A percentile compares a stretch with the other conserved stretches of the same genome.
Conservation (phyloP, 2,888 invertebrate genomes). For the Marronus borbonicus region DNA sequence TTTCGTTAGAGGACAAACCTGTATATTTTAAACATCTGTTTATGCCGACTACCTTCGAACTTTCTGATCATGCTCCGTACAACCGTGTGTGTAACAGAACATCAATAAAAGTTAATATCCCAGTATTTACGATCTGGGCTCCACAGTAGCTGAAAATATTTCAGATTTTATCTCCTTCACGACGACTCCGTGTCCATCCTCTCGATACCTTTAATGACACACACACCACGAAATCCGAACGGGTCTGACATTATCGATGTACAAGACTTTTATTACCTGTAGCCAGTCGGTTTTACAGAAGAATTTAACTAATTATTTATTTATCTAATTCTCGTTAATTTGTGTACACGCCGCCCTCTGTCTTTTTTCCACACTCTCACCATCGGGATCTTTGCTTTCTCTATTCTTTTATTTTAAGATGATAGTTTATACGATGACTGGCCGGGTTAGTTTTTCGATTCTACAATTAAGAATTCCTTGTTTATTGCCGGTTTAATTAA, state of each 20-base stretch:
- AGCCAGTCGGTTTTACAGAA: slow-evolving; percentile 40
- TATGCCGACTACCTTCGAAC: background rate
- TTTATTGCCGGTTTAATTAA: slow-evolving; percentile 38
- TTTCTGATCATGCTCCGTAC: slow-evolving; percentile 1
- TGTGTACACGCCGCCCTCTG: slow-evolving; percentile 4
- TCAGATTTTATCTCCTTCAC: slow-evolving; percentile 48
- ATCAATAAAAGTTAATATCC: slow-evolving; percentile 44
- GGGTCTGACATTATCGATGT: slow-evolving; percentile 33
- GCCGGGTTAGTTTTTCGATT: slow-evolving; percentile 9
- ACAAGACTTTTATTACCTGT: slow-evolving; percentile 42
- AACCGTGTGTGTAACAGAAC: background rate
- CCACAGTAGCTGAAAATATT: slow-evolving; percentile 51
- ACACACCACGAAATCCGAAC: slow-evolving; percentile 25
- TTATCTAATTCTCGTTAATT: slow-evolving; percentile 46
- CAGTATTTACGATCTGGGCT: slow-evolving; percentile 33
- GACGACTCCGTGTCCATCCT: slow-evolving; percentile 38
- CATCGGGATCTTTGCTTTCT: too few relatives aligned
- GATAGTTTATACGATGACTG: background rate
- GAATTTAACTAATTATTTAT: slow-evolving; percentile 45
- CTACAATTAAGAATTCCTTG: slow-evolving; percentile 24
- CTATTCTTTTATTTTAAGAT: background rate
- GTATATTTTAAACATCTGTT: too few relatives aligned
- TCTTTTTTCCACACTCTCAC: slow-evolving; percentile 3
- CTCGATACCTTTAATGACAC: slow-evolving; percentile 10
- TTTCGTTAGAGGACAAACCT: too few relatives aligned